Evolutionary conservation across 2,797 vertebrate species (phyloP), one percentile per base, ranked within the genome.

Genomic region (Aselliscus stoliczkanus): DNA sequence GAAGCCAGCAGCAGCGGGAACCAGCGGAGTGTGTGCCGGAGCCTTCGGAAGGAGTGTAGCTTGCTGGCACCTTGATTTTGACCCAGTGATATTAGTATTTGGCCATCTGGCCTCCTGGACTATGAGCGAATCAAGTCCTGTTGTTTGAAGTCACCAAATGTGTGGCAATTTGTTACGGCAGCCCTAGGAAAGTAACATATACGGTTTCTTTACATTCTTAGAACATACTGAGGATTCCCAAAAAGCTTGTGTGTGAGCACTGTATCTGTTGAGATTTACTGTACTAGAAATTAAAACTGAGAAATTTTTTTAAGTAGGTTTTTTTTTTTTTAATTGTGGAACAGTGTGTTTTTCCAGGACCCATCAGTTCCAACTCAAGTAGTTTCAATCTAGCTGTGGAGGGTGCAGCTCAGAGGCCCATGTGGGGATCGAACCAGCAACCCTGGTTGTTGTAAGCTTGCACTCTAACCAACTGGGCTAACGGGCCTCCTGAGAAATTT

Each of bases 11-110:
- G n/a, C 25, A 5, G 1, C 56, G 2, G 18, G 17, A 20, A 21
- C 69, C 1, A 14, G 64, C 25, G n/a, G 37, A 42, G 1, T 18
- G 13, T 75, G 21, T 10, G 3, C 81, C 2, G 27, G 44, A 17
- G 12, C 58, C 72, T n/a, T 39, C 2, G 0, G 27, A 37, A 23
- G 58, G 4, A 7, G 8, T 1, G 1, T 1, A 44, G 8, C 34
- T 11, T 17, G 47, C 15, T 1, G 64, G 5, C 81, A 39, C 86
- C 18, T 17, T 4, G 7, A 76, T 23, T 52, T 37, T 25, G 69
- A n/a, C 58, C 72, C 7, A 5, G 27, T 17, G 44, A 31, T 17
- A 14, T 58, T 6, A 25, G 15, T 29, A n/a, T 34, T 60, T 29
- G 54, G 69, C 6, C 54, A 60, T 34, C 14, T 34, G 69, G 42